These are phyloP conservation scores for Drosophila rubida DNA, from an alignment of 2,888 invertebrate species.

Conservation along the genomic window DNA sequence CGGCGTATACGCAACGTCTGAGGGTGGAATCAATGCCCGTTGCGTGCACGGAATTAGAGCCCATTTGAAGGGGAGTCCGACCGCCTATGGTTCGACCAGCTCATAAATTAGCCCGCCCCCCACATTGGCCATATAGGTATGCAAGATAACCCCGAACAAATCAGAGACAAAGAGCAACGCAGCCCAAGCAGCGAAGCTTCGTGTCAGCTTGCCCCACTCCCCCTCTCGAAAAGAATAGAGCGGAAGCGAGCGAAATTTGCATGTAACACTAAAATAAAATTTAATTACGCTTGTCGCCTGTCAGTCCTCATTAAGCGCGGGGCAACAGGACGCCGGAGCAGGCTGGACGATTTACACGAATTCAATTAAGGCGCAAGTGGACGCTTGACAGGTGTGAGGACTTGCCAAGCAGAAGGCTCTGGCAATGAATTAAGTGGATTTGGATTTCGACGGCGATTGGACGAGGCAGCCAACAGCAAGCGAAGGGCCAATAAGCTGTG, in stretches of 20 bases:
- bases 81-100: constrained; percentile 55
- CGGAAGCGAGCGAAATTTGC: constrained; percentile 64
- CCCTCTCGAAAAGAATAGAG: constrained; percentile 7
- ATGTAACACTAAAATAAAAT: constrained; percentile 83
- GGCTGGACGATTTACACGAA: constrained; percentile 73
- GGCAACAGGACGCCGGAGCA: not conserved
- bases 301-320: constrained; percentile 81
- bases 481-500: not conserved
- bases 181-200: not conserved
- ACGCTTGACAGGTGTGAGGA: constrained; percentile 67
- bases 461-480: not conserved
- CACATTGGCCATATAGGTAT: not conserved
- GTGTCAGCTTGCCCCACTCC: constrained; percentile 21
- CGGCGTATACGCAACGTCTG: constrained; percentile 56
- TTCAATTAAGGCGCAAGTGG: constrained; percentile 76
- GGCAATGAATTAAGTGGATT: constrained; percentile 71
- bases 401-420: constrained; percentile 46
- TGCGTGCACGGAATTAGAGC: constrained; percentile 48
- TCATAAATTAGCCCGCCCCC: constrained; percentile 64
- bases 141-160: constrained; percentile 44
- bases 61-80: constrained; percentile 46
- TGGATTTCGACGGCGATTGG: constrained; percentile 9
- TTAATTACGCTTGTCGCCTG: constrained; percentile 84
- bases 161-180: constrained; percentile 44
- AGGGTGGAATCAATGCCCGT: constrained; percentile 54